These are phyloP conservation scores for Chloromyia formosa DNA, from an alignment of 2,888 invertebrate species.

Conservation along the genomic window DNA sequence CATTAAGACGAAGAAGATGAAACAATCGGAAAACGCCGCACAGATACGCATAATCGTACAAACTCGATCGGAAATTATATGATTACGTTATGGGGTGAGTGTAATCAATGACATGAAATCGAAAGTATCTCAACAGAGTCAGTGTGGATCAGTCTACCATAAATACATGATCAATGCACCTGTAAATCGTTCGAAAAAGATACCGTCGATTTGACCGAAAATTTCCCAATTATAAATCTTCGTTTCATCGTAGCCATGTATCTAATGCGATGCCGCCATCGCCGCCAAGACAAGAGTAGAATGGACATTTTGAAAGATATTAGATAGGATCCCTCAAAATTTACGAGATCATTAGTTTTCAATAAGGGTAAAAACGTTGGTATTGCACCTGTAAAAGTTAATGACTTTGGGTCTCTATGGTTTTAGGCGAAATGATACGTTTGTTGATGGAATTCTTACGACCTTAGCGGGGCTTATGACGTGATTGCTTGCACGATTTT, in stretches of 20 bases:
- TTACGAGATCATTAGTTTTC: conserved; percentile 52
- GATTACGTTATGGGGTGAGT: background rate
- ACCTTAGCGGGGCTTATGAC: no score
- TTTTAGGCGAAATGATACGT: background rate
- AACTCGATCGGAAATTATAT: conserved; percentile 34
- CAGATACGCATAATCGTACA: background rate
- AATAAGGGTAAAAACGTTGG: conserved; percentile 39
- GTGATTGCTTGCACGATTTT: no score
- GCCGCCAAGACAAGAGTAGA: no score
- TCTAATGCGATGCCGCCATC: background rate
- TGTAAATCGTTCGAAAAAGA: conserved; percentile 17
- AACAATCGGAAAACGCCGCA: background rate
- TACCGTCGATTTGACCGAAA: background rate
- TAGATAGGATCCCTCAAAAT: conserved; percentile 46
- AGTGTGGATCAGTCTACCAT: background rate
- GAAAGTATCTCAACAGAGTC: conserved; percentile 43
- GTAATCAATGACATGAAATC: conserved; percentile 49
- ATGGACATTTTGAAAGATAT: no score
- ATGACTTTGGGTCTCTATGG: conserved; percentile 8
- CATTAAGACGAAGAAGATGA: background rate
- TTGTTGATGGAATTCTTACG: no score
- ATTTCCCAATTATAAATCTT: background rate
- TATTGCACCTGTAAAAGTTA: conserved; percentile 47
- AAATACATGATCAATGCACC: conserved; percentile 25
- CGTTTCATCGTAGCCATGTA: background rate